Evolutionary conservation across 2,888 invertebrate genomes (phyloP).

Genomic region (Nasonovia ribisnigri): DNA sequence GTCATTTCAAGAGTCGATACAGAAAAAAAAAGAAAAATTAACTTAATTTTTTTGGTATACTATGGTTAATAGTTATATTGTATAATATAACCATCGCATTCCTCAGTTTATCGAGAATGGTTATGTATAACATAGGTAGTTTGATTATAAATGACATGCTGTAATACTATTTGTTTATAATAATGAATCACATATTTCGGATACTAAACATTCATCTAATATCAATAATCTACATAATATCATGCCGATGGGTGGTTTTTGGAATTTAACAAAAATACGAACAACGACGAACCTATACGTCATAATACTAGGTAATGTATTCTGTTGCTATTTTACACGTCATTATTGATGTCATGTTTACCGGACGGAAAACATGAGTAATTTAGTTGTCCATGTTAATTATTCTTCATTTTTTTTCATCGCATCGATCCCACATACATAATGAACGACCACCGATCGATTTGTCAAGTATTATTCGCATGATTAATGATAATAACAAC

Average conservation of each 20-base stretch:
- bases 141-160: background rate
- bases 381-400: background rate
- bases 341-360: background rate
- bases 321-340: background rate
- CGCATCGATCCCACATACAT: background rate
- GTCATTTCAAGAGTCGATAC: background rate
- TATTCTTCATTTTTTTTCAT: slow-evolving; percentile 17
- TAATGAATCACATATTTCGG: background rate
- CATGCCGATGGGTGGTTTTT: background rate
- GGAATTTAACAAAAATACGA: background rate
- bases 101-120: background rate
- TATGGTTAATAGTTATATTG: background rate
- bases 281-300: too few species aligned
- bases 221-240: background rate
- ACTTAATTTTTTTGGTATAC: background rate
- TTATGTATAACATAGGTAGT: background rate
- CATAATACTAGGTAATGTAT: background rate
- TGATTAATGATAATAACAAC: background rate
- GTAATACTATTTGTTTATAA: background rate
- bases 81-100: background rate
- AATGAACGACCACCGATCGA: slow-evolving; percentile 1
- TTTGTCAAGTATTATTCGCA: background rate
- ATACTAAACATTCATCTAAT: background rate
- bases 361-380: background rate
- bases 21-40: background rate